Conservation (phyloP, 2,888 invertebrate species). For the Clistopyga incitator region DNA sequence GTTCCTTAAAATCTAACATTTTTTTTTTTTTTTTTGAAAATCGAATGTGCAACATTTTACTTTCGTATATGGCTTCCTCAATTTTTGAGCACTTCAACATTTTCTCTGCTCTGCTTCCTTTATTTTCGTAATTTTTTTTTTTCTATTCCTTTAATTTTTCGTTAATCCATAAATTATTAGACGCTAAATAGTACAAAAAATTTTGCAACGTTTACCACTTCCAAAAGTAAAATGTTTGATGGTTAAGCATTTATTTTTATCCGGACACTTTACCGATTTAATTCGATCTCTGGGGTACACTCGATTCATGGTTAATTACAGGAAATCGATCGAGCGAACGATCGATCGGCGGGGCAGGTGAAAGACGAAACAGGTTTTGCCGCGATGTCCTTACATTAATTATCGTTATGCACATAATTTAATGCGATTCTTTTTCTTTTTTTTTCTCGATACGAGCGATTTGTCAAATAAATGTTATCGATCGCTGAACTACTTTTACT, state of each 20-base stretch:
- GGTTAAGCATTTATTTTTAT: constrained; percentile 41
- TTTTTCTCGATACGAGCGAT: neutral
- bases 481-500: neutral
- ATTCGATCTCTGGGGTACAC: constrained; percentile 23
- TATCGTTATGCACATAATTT: neutral
- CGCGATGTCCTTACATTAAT: neutral
- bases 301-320: constrained; percentile 54
- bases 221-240: neutral
- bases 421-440: neutral
- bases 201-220: neutral
- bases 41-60: too few relatives aligned
- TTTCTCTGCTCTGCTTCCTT: too few relatives aligned
- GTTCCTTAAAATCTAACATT: too few relatives aligned
- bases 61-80: too few relatives aligned
- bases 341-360: constrained; percentile 29
- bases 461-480: neutral
- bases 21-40: too few relatives aligned
- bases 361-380: neutral
- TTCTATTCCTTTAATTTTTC: too few relatives aligned
- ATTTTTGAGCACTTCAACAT: too few relatives aligned
- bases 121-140: too few relatives aligned
- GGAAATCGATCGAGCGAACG: constrained; percentile 57
- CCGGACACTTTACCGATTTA: constrained; percentile 31
- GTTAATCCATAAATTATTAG: too few relatives aligned
- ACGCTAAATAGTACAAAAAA: too few relatives aligned